Conservation (phyloP, 2,113 vertebrate species). For the Hemiprocne comata region DNA sequence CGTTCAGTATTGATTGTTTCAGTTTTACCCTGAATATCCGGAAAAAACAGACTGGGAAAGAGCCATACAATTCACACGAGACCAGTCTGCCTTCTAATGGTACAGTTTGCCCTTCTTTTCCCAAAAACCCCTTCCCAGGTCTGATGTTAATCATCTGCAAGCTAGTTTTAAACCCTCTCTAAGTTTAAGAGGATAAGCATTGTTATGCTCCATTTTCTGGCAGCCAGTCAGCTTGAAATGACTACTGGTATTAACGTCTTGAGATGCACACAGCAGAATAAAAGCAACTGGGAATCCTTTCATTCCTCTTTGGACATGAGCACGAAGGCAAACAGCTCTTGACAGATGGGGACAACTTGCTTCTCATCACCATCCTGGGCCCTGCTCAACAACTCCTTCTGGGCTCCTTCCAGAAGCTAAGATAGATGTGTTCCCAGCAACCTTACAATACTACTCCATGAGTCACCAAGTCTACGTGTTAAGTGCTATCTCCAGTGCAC, state of each 20-base stretch:
- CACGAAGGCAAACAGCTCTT: background rate
- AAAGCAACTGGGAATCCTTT: conserved; percentile 37
- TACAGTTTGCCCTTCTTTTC: background rate
- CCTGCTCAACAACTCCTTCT: background rate
- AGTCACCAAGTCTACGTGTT: background rate
- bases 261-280: background rate
- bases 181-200: conserved; percentile 46
- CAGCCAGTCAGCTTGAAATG: conserved; percentile 44
- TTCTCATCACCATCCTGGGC: background rate
- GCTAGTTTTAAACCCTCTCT: conserved; percentile 6
- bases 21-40: background rate
- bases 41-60: background rate
- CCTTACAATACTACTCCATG: background rate
- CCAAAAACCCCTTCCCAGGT: background rate
- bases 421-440: background rate
- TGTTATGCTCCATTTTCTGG: background rate
- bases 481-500: background rate
- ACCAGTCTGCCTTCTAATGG: background rate
- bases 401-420: background rate
- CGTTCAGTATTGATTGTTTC: background rate
- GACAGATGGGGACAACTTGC: background rate
- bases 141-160: conserved; percentile 10
- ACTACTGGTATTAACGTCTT: conserved; percentile 25
- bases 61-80: background rate
- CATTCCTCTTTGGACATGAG: background rate